Base-by-base conservation (phyloP, 1,140 invertebrate genomes). In the Halictus rubicundus region DNA sequence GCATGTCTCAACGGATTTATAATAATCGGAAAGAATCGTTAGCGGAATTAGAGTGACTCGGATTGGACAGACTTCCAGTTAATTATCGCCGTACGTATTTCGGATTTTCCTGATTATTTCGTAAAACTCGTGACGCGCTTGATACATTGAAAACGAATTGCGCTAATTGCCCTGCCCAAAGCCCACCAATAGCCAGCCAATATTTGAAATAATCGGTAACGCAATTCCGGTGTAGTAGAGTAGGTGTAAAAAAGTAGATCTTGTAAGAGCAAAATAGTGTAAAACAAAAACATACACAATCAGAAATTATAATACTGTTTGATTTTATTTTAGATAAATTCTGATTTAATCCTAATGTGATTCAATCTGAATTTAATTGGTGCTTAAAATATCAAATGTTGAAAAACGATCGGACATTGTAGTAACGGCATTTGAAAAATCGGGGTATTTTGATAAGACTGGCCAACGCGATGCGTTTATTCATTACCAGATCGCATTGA, bases 141-240 rank as follows among this genome's bases (percentile, higher is more conserved):
- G 83, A 85, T 82, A 76, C 66, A 86, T 85, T 86, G 77, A 59
- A 71, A 61, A 71, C 46, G 68, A 86, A 86, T 86, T 85, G 84
- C 68, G 32, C 60, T 85, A 84, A 85, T 85, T 85, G 83, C 52
- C 16, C 6, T 23, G 59, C 7, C 54, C 10, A 8, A 19, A 42
- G 6, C 25, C 14, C 19, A 3, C 23, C 9, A 27, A 60, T 19
- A 8, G 5, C 8, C 9, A 21, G 12, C 12, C 68, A 32, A 69
- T 37, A 42, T 65, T 65, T 65, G 8, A 65, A 65, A 49, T 19
- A 27, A 68, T 49, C 23, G n/a, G 49, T 12, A 12, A 21, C 10
- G 46, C 3, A 27, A 19, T 32, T 54, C 49, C 12, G 14, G 6
- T n/a, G n/a, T n/a, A n/a, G n/a, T n/a, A n/a, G n/a, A n/a, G n/a